Base-by-base conservation (phyloP, 2,797 vertebrate species). In the Fundulus diaphanus region DNA sequence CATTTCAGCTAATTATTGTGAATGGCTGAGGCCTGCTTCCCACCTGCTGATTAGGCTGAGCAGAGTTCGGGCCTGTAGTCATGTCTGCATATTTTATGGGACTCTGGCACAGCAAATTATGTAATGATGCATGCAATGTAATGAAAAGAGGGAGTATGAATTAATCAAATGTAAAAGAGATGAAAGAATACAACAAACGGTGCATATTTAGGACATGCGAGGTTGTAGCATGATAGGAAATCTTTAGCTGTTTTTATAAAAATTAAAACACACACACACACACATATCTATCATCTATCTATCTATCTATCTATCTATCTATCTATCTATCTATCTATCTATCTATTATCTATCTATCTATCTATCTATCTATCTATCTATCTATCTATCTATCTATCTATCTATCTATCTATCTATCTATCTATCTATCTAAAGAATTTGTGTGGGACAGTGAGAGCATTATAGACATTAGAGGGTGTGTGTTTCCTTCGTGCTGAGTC, bases 401-500 rank as follows among this genome's bases (percentile, higher is more conserved):
- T n/a, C n/a, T n/a, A n/a, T n/a, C n/a, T n/a, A n/a, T n/a, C n/a
- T n/a, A n/a, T n/a, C n/a, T n/a, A n/a, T n/a, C n/a, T n/a, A n/a
- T n/a, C n/a, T n/a, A n/a, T n/a, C n/a, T n/a, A n/a, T n/a, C n/a
- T n/a, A n/a, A n/a, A n/a, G n/a, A 35, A 70, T 16, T 35, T 48
- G 63, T 48, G 63, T 31, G 44, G 1, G 56, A 51, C 69, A 27
- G 56, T 31, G n/a, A 69, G 9, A 56, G 66, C 22, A 72, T 88
- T 78, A n/a, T n/a, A 75, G 80, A 86, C 85, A 86, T 88, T 85
- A 90, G 69, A 83, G 82, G 80, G 72, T 80, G 73, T 87, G 81
- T 85, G 85, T 90, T 90, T 91, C 83, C 77, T 78, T 78, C 69
- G 78, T 90, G 89, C 89, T 91, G 89, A 90, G 77, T 92, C 87